Conservation (phyloP, 2,797 vertebrate species). For the Sylvilagus floridanus region DNA sequence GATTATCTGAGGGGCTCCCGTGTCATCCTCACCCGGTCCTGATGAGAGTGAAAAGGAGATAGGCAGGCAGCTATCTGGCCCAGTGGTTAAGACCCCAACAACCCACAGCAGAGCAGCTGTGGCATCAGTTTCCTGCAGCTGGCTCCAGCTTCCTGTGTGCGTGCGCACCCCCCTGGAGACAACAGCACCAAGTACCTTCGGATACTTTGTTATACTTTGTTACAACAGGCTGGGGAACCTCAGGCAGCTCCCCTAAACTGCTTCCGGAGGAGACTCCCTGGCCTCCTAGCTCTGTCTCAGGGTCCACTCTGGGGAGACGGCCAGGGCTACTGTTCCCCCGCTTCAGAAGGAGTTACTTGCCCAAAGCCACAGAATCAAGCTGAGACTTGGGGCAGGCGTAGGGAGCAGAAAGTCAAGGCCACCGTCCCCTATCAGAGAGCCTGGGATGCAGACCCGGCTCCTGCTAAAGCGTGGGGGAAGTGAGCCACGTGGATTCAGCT, state of each 20-base stretch:
- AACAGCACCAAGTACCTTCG: too few species aligned
- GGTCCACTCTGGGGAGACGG: not conserved
- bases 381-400: not conserved
- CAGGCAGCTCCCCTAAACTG: too few species aligned
- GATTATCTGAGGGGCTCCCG: not conserved
- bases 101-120: too few species aligned
- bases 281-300: not conserved
- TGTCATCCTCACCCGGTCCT: not conserved
- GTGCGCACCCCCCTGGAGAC: fast-evolving
- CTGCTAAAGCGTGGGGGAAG: too few species aligned
- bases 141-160: too few species aligned
- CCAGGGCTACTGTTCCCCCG: not conserved
- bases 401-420: too few species aligned
- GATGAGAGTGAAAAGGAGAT: not conserved
- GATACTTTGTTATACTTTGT: not conserved
- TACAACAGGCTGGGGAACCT: not conserved
- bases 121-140: too few species aligned
- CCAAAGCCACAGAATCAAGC: not conserved
- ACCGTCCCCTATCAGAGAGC: too few species aligned
- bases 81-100: too few species aligned
- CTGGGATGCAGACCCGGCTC: too few species aligned
- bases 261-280: not conserved
- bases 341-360: not conserved
- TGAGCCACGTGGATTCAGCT: too few species aligned
- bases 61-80: too few species aligned